These are phyloP conservation scores for Clivina fossor DNA, from an alignment of 2,888 invertebrate genomes.

Conservation along the genomic window DNA sequence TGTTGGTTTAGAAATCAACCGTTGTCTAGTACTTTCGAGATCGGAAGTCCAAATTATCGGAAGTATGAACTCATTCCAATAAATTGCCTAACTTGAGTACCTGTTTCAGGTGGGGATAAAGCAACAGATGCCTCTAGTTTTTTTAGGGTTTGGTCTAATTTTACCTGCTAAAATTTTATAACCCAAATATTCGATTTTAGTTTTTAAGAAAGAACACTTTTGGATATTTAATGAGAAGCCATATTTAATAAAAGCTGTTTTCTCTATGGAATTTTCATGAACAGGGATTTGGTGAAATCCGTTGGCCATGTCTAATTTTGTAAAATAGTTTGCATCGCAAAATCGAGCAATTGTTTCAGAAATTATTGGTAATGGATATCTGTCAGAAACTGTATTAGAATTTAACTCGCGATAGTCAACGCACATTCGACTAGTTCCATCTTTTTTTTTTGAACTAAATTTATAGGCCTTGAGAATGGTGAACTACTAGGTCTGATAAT, in stretches of 20 bases:
- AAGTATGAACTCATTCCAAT: conserved; percentile 10
- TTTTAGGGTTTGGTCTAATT: conserved; percentile 19
- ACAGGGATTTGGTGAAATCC: conserved; percentile 27
- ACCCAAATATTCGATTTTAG: conserved; percentile 14
- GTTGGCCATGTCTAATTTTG: conserved; percentile 5
- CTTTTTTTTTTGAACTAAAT: neutral
- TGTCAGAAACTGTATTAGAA: conserved; percentile 8
- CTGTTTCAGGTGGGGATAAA: neutral
- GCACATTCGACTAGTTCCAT: conserved; percentile 1
- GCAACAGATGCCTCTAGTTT: conserved; percentile 8
- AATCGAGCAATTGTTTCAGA: conserved; percentile 1
- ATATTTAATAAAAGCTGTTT: conserved; percentile 4
- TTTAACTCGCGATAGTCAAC: conserved; percentile 10
- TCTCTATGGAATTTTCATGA: conserved; percentile 24
- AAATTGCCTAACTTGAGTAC: conserved; percentile 9
- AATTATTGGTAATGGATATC: conserved; percentile 1
- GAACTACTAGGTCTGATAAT: conserved; percentile 9
- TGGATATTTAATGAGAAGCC: conserved; percentile 6
- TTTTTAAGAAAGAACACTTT: conserved; percentile 24
- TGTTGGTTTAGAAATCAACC: neutral
- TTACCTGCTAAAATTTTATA: conserved; percentile 15
- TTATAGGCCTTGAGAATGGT: conserved; percentile 2
- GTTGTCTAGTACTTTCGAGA: conserved; percentile 1
- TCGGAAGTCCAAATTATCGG: conserved; percentile 1
- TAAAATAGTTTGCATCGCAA: neutral